Conservation (phyloP, 2,113 vertebrate species). For the Myotis davidii region DNA sequence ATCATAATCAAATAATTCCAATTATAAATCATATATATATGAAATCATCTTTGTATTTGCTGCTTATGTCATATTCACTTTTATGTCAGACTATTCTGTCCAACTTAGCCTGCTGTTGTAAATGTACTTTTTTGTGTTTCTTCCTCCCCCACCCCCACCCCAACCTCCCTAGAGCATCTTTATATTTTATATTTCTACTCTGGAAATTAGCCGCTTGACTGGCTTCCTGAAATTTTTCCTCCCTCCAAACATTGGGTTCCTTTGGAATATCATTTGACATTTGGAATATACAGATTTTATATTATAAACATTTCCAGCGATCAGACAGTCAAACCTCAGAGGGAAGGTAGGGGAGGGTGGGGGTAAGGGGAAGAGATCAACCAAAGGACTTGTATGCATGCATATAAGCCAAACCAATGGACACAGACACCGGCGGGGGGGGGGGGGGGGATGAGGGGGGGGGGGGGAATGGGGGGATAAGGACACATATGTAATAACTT, state of each 20-base stretch:
- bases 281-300: slow-evolving; percentile 9
- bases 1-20: neutral
- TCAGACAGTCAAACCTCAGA: no score
- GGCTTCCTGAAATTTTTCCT: neutral
- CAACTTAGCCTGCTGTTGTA: neutral
- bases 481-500: no score
- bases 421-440: no score
- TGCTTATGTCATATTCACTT: neutral
- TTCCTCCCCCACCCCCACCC: neutral
- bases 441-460: no score
- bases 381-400: no score
- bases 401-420: no score
- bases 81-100: neutral
- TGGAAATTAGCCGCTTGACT: neutral
- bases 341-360: no score
- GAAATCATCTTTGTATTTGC: neutral
- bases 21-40: neutral
- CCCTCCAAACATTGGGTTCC: neutral
- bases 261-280: neutral
- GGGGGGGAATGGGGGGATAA: no score
- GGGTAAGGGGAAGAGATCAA: no score
- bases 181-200: neutral
- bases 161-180: neutral
- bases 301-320: neutral
- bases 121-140: neutral